These are phyloP conservation scores for Drosophila falleni DNA, from an alignment of 2,888 invertebrate species.

Conservation along the genomic window DNA sequence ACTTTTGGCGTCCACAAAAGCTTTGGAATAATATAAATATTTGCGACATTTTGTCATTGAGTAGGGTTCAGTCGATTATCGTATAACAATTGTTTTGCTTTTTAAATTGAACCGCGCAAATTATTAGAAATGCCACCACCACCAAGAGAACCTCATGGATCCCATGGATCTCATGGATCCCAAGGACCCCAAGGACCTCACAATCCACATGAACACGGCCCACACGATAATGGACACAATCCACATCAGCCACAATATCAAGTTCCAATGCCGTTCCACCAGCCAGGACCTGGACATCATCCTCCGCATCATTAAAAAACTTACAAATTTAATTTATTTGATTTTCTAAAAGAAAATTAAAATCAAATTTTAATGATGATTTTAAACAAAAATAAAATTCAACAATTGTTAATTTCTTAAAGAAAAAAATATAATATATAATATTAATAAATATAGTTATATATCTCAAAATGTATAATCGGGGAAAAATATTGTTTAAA, in stretches of 20 bases:
- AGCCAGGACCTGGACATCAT: slow-evolving; percentile 20
- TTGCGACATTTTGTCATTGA: slow-evolving; percentile 8
- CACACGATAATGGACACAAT: slow-evolving; percentile 29
- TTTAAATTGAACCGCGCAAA: not conserved
- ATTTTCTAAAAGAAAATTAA: not conserved
- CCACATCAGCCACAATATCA: slow-evolving; percentile 30
- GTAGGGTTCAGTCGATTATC: slow-evolving; percentile 9
- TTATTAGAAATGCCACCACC: slow-evolving; percentile 34
- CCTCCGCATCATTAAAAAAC: slow-evolving; percentile 10
- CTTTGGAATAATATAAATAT: slow-evolving; percentile 44
- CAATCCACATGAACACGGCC: slow-evolving; percentile 23
- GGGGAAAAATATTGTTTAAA: too few species aligned
- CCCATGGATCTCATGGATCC: slow-evolving; percentile 18
- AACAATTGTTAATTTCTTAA: not conserved
- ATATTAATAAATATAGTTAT: not conserved
- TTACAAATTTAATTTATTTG: too few species aligned
- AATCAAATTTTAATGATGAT: not conserved
- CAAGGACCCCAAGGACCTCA: slow-evolving; percentile 20
- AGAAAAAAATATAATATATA: not conserved
- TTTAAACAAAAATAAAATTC: not conserved
- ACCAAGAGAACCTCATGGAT: slow-evolving; percentile 9
- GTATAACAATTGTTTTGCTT: slow-evolving; percentile 2
- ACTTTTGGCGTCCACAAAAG: slow-evolving; percentile 39
- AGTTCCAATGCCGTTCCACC: slow-evolving; percentile 20
- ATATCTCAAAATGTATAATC: too few species aligned